Evolutionary conservation across 2,113 vertebrate genomes (phyloP).

Genomic region (Prinia subflava): DNA sequence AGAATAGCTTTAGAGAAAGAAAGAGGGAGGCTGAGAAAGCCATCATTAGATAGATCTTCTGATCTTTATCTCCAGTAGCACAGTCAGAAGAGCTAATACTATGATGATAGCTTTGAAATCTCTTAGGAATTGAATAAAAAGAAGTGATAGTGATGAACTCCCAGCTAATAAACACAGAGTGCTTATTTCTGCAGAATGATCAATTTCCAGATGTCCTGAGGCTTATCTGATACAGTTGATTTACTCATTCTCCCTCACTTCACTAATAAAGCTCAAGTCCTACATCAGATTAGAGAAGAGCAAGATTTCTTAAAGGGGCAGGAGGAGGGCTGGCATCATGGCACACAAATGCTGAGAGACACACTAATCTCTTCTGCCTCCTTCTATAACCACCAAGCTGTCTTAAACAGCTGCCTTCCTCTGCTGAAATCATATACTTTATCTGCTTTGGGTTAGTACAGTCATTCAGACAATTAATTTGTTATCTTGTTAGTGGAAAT

Average conservation of each 20-base stretch:
- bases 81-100: slow-evolving; percentile 76
- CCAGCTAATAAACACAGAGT: slow-evolving; percentile 82
- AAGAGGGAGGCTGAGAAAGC: neutral
- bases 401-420: slow-evolving; percentile 47
- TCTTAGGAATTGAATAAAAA: slow-evolving; percentile 79
- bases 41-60: slow-evolving; percentile 77
- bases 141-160: slow-evolving; percentile 81
- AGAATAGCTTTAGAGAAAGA: slow-evolving; percentile 11
- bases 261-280: slow-evolving; percentile 79
- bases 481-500: slow-evolving; percentile 79
- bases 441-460: slow-evolving; percentile 58
- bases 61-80: slow-evolving; percentile 75
- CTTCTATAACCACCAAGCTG: neutral
- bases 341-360: neutral
- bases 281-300: slow-evolving; percentile 73
- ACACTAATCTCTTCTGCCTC: neutral
- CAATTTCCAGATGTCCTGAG: slow-evolving; percentile 83
- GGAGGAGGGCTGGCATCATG: neutral
- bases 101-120: slow-evolving; percentile 80
- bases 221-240: slow-evolving; percentile 80
- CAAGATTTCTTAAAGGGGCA: slow-evolving; percentile 69
- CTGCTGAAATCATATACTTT: slow-evolving; percentile 25
- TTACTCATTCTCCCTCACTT: slow-evolving; percentile 74
- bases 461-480: slow-evolving; percentile 76
- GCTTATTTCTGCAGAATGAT: slow-evolving; percentile 82